Evolutionary conservation across 2,888 invertebrate species (phyloP), one percentile per base, ranked within the genome.

Genomic region (Drosophila conformis): DNA sequence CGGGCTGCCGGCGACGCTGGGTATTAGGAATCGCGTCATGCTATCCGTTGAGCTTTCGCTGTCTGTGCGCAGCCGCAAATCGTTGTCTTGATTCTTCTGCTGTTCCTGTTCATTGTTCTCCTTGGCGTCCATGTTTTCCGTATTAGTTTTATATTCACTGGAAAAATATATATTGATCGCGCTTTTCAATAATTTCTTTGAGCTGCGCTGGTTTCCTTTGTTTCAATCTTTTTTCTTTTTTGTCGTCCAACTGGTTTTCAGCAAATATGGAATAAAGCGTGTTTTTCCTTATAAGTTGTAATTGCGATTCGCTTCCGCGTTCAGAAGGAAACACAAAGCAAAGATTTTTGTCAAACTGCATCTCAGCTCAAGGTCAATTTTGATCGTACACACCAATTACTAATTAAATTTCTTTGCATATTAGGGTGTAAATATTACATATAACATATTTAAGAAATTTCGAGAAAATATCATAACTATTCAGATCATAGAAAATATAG

Each of bases 1-100:
- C 2, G 93, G 93, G 59, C 92, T 93, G 15, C 93, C 93, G 76
- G 91, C 92, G 42, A 92, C 72, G 65, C 93, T 93, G n/a, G 93
- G 93, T 51, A 93, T 69, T 5, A 93, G 61, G 52, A 93, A 93
- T 13, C 92, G 89, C 8, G 90, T 80, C 75, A 90, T 64, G 73
- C 91, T 91, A 36, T 69, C 92, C 57, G 92, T 93, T 4, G 93
- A 93, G 68, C 92, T 90, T 77, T 93, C 93, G 68, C 93, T 93
- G 35, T 93, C 93, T 15, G 93, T 93, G 38, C 93, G 90, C 27
- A 88, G 71, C n/a, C 92, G 83, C 36, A 58, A 48, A 33, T 81
- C 79, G 6, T 36, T 60, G 11, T 59, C 63, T 40, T 58, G 58
- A 3, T 42, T 25, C 38, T 56, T 27, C 40, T 62, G 48, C 42